Evolutionary conservation across 1,140 invertebrate genomes (phyloP).

Genomic region (Rhizoglyphus robini): DNA sequence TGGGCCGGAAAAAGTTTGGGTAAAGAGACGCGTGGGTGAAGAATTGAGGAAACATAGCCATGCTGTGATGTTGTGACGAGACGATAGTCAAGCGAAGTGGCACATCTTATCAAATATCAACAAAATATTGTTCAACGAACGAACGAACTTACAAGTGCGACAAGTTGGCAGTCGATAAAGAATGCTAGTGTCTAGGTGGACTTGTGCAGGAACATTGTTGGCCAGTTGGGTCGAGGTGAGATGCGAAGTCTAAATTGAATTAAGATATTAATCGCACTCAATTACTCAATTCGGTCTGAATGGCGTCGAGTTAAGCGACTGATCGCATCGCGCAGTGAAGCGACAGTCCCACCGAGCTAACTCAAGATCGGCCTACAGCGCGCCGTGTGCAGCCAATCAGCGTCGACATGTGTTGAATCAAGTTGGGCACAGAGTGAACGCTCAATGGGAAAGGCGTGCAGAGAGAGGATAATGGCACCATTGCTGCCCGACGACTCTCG

Average conservation of each 20-base stretch:
- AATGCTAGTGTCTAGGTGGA: neutral
- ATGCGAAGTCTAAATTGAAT: neutral
- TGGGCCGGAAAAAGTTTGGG: slow-evolving; percentile 11
- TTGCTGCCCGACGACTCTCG: neutral
- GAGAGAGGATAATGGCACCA: neutral
- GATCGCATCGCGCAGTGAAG: too few species aligned
- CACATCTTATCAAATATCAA: too few species aligned
- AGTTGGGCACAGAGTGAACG: neutral
- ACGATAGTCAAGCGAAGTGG: too few species aligned
- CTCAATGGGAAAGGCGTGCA: slow-evolving; percentile 12
- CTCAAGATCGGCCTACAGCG: slow-evolving; percentile 14
- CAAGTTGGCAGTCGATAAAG: neutral
- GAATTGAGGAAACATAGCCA: slow-evolving; percentile 19
- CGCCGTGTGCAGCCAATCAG: slow-evolving; percentile 4
- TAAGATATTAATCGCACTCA: slow-evolving; percentile 12
- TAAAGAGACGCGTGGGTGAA: slow-evolving; percentile 13
- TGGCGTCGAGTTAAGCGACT: too few species aligned
- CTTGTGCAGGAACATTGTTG: too few species aligned
- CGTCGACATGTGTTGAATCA: slow-evolving; percentile 10
- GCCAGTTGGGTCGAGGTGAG: neutral
- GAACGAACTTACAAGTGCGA: neutral
- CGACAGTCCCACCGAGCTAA: neutral
- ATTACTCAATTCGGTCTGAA: slow-evolving; percentile 2
- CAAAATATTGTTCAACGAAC: neutral
- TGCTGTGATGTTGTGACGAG: neutral